These are phyloP conservation scores for Zeugodacus cucurbitae DNA, from an alignment of 1,140 invertebrate species.

Conservation along the genomic window DNA sequence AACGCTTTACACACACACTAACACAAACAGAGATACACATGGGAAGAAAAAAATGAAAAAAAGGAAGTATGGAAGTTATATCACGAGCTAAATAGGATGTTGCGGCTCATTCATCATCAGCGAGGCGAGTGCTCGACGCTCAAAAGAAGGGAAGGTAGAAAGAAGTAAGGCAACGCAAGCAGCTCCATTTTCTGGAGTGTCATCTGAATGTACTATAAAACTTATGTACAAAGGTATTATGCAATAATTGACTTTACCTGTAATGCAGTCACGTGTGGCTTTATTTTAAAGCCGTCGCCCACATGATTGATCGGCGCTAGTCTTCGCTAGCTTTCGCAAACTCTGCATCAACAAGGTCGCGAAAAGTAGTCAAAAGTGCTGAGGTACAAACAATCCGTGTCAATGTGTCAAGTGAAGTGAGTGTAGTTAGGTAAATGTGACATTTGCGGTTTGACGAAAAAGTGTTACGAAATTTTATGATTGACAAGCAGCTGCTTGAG, in stretches of 20 bases:
- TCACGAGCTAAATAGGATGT: not conserved
- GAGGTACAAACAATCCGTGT: not conserved
- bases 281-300: not conserved
- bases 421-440: not conserved
- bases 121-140: not conserved
- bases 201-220: not conserved
- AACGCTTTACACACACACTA: not conserved
- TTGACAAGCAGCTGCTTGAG: not conserved
- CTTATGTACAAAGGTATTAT: not conserved
- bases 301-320: not conserved
- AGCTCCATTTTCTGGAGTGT: not conserved
- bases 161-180: not conserved
- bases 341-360: not conserved
- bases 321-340: not conserved
- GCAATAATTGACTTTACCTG: not conserved
- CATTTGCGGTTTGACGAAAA: not conserved
- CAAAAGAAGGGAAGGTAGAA: not conserved
- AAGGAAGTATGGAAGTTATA: not conserved
- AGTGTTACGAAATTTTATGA: not conserved
- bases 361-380: not conserved
- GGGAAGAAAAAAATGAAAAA: not conserved
- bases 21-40: not conserved
- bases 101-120: conserved; percentile 12
- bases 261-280: not conserved
- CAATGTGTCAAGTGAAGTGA: not conserved